Conservation (phyloP, 2,113 vertebrate genomes). For the Epinephelus cyanopodus region DNA sequence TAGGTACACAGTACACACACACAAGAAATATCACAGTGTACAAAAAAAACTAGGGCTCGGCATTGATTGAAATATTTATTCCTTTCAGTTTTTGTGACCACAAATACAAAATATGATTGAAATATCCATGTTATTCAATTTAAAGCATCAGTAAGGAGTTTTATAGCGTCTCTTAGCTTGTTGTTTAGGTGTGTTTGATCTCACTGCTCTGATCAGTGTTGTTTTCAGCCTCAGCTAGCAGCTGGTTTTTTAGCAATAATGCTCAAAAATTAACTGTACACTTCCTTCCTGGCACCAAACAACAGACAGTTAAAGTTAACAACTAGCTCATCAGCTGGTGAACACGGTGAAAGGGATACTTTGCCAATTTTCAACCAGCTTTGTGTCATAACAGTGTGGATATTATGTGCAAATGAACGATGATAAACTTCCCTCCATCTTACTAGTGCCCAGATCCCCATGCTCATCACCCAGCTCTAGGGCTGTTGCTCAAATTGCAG, state of each 20-base stretch:
- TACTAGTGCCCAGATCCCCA: too few species aligned
- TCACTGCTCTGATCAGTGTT: neutral
- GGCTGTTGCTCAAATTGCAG: too few species aligned
- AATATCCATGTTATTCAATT: neutral
- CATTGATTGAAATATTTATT: neutral
- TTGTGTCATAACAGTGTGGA: too few species aligned
- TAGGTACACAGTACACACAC: constrained; percentile 10
- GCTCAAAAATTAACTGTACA: neutral
- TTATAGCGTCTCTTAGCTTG: neutral
- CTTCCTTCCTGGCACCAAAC: neutral
- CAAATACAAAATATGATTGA: neutral
- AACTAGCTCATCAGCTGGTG: too few species aligned
- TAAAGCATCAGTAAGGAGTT: neutral
- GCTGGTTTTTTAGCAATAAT: neutral
- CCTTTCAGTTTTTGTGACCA: neutral
- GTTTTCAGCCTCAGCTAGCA: neutral
- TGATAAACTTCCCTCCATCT: too few species aligned
- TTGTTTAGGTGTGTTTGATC: neutral
- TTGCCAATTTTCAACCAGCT: too few species aligned
- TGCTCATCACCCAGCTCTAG: too few species aligned
- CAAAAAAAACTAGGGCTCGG: neutral
- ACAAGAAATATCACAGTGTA: neutral
- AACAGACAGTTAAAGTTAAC: neutral
- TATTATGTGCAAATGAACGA: too few species aligned
- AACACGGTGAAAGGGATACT: too few species aligned